phyloP scores from a whole-genome alignment of 2,888 invertebrate genomes.

The Drosophila putrida region DNA sequence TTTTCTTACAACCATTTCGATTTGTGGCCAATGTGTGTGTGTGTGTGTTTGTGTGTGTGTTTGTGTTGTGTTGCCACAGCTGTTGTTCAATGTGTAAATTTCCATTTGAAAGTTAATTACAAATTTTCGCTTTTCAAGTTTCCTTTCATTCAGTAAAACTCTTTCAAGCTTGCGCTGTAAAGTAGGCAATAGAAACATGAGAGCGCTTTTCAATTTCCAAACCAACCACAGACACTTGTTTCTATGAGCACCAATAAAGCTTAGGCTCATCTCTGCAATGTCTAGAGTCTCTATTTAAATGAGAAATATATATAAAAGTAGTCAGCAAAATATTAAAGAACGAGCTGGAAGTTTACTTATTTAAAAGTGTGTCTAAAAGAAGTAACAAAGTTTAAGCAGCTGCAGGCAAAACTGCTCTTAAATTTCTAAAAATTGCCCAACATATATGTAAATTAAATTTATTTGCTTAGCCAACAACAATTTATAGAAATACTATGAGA shows the following conservation, averaged over 20 bases:
- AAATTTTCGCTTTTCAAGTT: constrained; percentile 19
- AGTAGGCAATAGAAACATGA: constrained; percentile 7
- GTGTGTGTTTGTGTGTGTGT: constrained; percentile 5
- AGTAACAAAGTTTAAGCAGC: background rate
- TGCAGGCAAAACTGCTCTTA: too few relatives aligned
- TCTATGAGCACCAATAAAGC: constrained; percentile 15
- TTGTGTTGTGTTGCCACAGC: constrained; percentile 18
- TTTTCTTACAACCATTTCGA: constrained; percentile 43
- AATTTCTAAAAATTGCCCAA: too few relatives aligned
- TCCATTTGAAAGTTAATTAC: constrained; percentile 49
- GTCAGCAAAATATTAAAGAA: background rate
- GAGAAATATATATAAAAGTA: constrained; percentile 11
- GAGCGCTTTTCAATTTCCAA: constrained; percentile 17
- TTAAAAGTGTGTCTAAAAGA: background rate
- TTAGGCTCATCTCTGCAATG: background rate
- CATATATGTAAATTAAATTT: background rate
- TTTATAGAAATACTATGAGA: too few relatives aligned
- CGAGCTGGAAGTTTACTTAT: too few relatives aligned
- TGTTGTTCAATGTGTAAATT: constrained; percentile 38
- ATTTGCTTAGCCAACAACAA: too few relatives aligned
- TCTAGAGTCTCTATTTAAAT: background rate
- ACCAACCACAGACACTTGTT: constrained; percentile 16
- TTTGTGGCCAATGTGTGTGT: constrained; percentile 48
- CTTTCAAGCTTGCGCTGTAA: background rate
- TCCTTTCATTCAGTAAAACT: constrained; percentile 11